Conservation (phyloP, 2,888 invertebrate genomes). For the Eristalinus sepulchralis region DNA sequence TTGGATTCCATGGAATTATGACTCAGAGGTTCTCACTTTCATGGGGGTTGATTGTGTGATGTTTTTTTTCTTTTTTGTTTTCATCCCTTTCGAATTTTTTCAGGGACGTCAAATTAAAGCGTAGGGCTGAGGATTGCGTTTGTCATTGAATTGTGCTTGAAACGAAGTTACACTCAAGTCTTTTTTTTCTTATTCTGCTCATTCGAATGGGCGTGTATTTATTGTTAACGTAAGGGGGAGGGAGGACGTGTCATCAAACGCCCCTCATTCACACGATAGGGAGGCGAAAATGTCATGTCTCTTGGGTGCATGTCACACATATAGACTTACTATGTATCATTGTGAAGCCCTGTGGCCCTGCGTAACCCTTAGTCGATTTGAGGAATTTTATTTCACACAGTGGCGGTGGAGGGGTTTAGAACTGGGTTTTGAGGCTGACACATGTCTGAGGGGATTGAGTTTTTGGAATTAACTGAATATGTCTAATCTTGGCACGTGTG, state of each 20-base stretch:
- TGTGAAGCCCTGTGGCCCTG: not conserved
- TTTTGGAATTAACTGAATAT: not conserved
- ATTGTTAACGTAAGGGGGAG: not conserved
- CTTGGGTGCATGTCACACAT: not conserved
- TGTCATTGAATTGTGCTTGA: not conserved
- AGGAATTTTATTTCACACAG: not conserved
- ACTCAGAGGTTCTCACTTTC: conserved; percentile 16
- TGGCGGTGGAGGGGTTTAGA: not conserved
- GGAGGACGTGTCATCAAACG: conserved; percentile 21
- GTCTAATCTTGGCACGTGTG: not conserved
- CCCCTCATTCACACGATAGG: conserved; percentile 57
- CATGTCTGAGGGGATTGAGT: not conserved
- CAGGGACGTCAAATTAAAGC: conserved; percentile 40
- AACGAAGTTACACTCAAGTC: not conserved
- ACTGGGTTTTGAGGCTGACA: not conserved
- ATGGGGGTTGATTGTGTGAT: conserved; percentile 6
- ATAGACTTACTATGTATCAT: not conserved
- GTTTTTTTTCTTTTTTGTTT: not conserved
- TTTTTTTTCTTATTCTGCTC: not conserved
- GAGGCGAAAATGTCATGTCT: not conserved
- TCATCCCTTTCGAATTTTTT: not conserved
- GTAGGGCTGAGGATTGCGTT: not conserved
- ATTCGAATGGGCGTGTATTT: not conserved
- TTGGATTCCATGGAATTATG: conserved; percentile 38
- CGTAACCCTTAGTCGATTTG: not conserved